A percentile compares a stretch with the other conserved stretches of the same genome.
These are phyloP conservation scores for Leptodactylus fallax DNA, from an alignment of 2,797 vertebrate species.

Conservation along the genomic window DNA sequence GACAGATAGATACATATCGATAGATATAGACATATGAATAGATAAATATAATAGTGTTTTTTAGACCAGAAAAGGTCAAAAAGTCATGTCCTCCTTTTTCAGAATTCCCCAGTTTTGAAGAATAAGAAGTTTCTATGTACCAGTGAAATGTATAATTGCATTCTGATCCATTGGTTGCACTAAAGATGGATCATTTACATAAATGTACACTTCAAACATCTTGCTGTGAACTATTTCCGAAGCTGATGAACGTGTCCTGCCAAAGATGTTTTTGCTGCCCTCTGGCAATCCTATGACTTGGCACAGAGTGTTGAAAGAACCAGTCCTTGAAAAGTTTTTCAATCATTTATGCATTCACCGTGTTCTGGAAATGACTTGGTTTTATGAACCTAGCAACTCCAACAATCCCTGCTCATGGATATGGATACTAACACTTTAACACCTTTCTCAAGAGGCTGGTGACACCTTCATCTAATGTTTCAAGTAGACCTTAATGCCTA, in stretches of 20 bases:
- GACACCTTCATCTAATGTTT: neutral
- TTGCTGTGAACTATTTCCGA: conserved; percentile 5
- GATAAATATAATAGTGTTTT: no score
- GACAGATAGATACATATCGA: no score
- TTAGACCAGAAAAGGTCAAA: neutral
- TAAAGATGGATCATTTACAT: conserved; percentile 10
- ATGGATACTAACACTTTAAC: neutral
- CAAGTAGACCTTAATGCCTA: neutral
- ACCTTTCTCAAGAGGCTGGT: neutral
- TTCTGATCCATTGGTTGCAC: conserved; percentile 13
- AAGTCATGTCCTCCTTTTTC: neutral
- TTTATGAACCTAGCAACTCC: neutral
- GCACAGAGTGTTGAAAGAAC: neutral
- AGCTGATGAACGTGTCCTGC: conserved; percentile 13
- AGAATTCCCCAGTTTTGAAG: neutral
- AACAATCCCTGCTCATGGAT: neutral
- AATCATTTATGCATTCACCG: neutral
- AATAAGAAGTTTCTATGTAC: neutral
- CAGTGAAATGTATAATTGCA: neutral
- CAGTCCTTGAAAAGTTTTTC: conserved; percentile 22
- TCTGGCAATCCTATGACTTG: conserved; percentile 33
- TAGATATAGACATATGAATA: no score
- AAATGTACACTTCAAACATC: neutral
- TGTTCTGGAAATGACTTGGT: neutral
- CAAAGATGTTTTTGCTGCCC: conserved; percentile 15